Evolutionary conservation across 2,888 invertebrate genomes (phyloP).

Genomic region (Patella ulyssiponensis): DNA sequence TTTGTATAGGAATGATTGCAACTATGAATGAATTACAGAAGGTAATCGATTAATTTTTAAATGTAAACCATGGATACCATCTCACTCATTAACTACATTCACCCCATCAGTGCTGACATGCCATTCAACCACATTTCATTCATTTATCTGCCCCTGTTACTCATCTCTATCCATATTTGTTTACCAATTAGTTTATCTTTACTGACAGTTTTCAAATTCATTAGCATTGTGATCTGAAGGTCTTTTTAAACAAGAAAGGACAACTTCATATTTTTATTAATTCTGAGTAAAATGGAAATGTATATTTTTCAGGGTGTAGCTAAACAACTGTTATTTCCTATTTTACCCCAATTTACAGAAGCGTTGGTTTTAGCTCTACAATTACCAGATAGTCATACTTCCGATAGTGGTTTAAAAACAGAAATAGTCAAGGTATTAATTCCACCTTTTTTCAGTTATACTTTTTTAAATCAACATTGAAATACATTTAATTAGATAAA

Average conservation of each 20-base stretch:
- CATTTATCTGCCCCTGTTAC: not conserved
- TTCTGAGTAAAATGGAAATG: too few relatives aligned
- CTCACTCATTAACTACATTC: too few relatives aligned
- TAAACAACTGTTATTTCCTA: slow-evolving; percentile 78
- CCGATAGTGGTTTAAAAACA: slow-evolving; percentile 79
- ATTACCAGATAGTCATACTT: slow-evolving; percentile 75
- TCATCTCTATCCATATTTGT: too few relatives aligned
- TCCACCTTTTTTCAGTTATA: too few relatives aligned
- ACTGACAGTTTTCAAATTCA: not conserved
- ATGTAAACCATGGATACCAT: too few relatives aligned
- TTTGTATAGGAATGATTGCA: slow-evolving; percentile 76
- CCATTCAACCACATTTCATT: not conserved
- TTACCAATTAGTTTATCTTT: too few relatives aligned
- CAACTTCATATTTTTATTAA: too few relatives aligned
- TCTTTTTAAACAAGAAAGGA: not conserved
- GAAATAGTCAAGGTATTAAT: slow-evolving; percentile 76
- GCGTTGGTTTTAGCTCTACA: slow-evolving; percentile 77
- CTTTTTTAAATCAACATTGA: too few relatives aligned
- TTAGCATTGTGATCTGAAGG: not conserved
- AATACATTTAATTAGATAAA: too few relatives aligned
- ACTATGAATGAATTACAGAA: slow-evolving; percentile 76
- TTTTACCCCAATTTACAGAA: slow-evolving; percentile 80
- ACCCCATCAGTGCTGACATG: too few relatives aligned
- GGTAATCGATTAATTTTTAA: slow-evolving; percentile 42
- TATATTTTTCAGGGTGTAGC: slow-evolving; percentile 68